Percentiles rank a stretch among this genome's conserved stretches.
phyloP scores from a whole-genome alignment of 2,797 vertebrate species.

The Dicrostonyx torquatus region DNA sequence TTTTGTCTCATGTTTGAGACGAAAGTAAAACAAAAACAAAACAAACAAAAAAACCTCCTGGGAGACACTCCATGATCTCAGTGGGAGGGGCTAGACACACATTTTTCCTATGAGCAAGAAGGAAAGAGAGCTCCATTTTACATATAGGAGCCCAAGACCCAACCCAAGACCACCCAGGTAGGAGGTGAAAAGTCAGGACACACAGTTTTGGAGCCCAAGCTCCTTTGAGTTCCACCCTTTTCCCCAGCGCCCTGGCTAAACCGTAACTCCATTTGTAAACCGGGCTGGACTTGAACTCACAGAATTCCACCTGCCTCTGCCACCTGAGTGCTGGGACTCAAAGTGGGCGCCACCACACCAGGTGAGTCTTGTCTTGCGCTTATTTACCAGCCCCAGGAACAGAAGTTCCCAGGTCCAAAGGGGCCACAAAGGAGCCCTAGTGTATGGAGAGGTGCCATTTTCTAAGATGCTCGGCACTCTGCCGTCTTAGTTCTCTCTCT shows the following conservation, averaged over 20 bases:
- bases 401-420: neutral
- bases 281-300: neutral
- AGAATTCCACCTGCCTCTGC: neutral
- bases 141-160: neutral
- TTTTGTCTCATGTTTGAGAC: neutral
- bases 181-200: neutral
- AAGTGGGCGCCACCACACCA: neutral
- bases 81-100: neutral
- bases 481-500: neutral
- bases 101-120: conserved; percentile 7
- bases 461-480: neutral
- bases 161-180: neutral
- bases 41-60: neutral
- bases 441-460: too few species aligned
- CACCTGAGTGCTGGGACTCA: neutral
- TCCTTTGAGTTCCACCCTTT: neutral
- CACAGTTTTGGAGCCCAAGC: neutral
- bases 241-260: neutral
- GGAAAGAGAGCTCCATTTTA: conserved; percentile 26
- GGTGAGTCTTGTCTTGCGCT: neutral
- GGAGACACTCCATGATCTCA: neutral
- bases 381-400: neutral
- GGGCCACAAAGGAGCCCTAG: neutral
- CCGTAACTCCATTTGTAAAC: neutral
- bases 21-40: neutral